These are phyloP conservation scores for Aplysina aerophoba DNA, from an alignment of 37 sponge, comb jelly and placozoan genomes.

Conservation along the genomic window DNA sequence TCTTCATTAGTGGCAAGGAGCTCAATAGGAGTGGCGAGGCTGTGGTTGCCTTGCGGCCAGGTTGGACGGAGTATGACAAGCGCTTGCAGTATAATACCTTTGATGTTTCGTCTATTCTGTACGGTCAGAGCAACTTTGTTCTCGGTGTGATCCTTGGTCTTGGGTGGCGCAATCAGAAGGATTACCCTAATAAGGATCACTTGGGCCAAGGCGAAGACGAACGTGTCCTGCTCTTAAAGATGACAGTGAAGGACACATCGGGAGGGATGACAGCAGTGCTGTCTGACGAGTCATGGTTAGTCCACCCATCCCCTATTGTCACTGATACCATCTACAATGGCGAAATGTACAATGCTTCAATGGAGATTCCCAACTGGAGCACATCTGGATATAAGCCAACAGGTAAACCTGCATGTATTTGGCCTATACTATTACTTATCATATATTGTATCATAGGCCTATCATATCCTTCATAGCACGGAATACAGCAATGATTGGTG, in stretches of 20 bases:
- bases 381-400: background rate
- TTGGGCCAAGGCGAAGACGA: constrained; percentile 13
- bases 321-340: constrained; percentile 61
- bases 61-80: constrained; percentile 69
- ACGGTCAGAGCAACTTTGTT: background rate
- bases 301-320: constrained; percentile 4
- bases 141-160: constrained; percentile 50
- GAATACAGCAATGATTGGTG: too few species aligned
- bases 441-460: too few species aligned
- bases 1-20: constrained; percentile 59
- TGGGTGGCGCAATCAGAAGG: constrained; percentile 50
- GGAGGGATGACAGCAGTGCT: background rate
- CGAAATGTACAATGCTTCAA: constrained; percentile 41
- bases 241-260: constrained; percentile 35
- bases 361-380: constrained; percentile 15
- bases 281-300: constrained; percentile 49
- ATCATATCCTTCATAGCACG: too few species aligned
- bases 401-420: background rate
- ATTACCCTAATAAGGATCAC: constrained; percentile 29
- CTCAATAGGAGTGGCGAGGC: constrained; percentile 19
- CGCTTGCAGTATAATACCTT: constrained; percentile 41
- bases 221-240: constrained; percentile 27
- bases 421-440: too few species aligned
- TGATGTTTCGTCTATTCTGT: constrained; percentile 27
- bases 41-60: constrained; percentile 53